Conservation (phyloP, 2,888 invertebrate genomes). For the Eulithis testata region DNA sequence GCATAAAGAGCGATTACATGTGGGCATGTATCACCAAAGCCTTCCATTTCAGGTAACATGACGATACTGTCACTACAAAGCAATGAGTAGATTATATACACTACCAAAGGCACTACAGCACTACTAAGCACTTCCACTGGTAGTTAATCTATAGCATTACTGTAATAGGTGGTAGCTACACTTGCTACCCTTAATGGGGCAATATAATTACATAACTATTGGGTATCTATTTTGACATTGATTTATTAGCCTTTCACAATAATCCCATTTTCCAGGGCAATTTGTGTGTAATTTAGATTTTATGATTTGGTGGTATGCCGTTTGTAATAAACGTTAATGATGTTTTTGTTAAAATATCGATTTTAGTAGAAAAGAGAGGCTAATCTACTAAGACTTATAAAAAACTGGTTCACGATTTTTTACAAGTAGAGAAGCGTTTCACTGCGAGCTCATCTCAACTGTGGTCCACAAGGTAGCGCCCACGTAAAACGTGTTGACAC, state of each 20-base stretch:
- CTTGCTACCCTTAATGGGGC: conserved; percentile 9
- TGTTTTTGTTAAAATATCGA: not conserved
- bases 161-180: conserved; percentile 8
- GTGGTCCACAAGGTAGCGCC: too few species aligned
- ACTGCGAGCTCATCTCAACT: too few species aligned
- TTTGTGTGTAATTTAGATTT: conserved; percentile 17
- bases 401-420: too few species aligned
- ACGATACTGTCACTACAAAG: conserved; percentile 7
- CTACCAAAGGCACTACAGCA: too few species aligned
- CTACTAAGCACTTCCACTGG: not conserved
- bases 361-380: too few species aligned
- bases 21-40: not conserved
- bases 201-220: conserved; percentile 22
- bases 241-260: conserved; percentile 7
- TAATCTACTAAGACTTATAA: too few species aligned
- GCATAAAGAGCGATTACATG: not conserved
- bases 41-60: not conserved
- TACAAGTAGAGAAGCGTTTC: too few species aligned
- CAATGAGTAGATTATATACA: too few species aligned
- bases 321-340: not conserved
- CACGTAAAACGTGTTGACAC: too few species aligned
- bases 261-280: conserved; percentile 16
- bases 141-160: not conserved
- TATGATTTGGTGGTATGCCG: conserved; percentile 2
- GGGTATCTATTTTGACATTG: conserved; percentile 16